phyloP scores from a whole-genome alignment of 2,113 vertebrate genomes.

The Alligator mississippiensis region DNA sequence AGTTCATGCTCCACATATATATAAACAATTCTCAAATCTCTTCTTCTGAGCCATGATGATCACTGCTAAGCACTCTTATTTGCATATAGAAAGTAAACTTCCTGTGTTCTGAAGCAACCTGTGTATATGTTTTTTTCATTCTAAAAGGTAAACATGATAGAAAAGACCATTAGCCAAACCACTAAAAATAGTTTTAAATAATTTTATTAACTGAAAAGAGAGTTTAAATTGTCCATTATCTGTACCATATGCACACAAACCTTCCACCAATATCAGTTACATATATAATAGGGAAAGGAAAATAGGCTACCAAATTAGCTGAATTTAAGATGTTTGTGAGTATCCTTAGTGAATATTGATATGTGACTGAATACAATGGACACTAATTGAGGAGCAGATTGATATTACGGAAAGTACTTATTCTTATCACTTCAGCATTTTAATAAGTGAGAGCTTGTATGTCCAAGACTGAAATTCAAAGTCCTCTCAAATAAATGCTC shows the following conservation, averaged over 20 bases:
- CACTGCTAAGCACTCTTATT: not conserved
- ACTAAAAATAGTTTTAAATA: not conserved
- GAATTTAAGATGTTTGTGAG: not conserved
- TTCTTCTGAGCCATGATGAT: not conserved
- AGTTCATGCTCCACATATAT: not conserved
- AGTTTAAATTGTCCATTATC: not conserved
- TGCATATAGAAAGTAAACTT: not conserved
- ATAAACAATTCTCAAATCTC: not conserved
- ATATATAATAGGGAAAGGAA: not conserved
- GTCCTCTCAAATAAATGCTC: not conserved
- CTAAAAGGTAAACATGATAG: not conserved
- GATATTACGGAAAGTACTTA: not conserved
- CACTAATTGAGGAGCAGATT: not conserved
- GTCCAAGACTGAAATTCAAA: not conserved
- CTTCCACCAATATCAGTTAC: not conserved
- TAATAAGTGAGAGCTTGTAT: not conserved
- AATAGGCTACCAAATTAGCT: not conserved
- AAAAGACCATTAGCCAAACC: not conserved
- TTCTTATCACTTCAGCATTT: constrained; percentile 1
- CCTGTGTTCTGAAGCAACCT: not conserved
- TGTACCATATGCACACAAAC: not conserved
- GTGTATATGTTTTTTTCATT: not conserved
- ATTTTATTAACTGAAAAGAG: too few species aligned
- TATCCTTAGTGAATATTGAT: not conserved
- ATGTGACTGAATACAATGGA: not conserved